Base-by-base conservation (phyloP, 1,140 invertebrate species). In the Bilobella aurantiaca region DNA sequence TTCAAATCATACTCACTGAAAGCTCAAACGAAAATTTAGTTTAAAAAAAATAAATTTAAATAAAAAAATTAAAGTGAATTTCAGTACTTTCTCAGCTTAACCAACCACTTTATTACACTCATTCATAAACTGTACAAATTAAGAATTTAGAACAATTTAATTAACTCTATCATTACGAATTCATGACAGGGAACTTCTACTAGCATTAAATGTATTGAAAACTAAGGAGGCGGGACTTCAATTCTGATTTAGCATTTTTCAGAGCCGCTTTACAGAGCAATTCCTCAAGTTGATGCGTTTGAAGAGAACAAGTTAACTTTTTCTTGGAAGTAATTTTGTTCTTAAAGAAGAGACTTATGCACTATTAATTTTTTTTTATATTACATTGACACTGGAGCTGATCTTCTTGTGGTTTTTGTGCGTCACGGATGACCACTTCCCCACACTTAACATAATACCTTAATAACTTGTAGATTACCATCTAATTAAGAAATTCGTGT, bases 351-450 rank as follows among this genome's bases (percentile, higher is more conserved):
- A 8, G 34, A 18, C 8, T 8, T 42, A 42, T 18, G 18, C 18
- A 42, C 34, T 12, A 42, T 18, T 42, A 42, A 12, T 42, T 12
- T 8, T 18, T 42, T 42, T 53, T 53, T 53, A 53, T 53, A 53
- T 53, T 53, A 53, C 49, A 53, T 53, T 53, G 49, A 53, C 49
- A 53, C 49, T 53, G 49, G 49, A 53, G 49, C 49, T 14, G 49
- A 8, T 53, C 8, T 53, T 53, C 49, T 53, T 8, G 49, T 53
- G 49, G 49, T 53, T 23, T 23, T 12, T 53, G 14, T 53, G 8
- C 12, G 21, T 16, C 14, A 18, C 49, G 23, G 12, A 23, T 5
- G 25, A 23, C 49, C 12, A 3, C 12, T 23, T 12, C 8, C 49
- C 14, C 49, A 53, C 49, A 5, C 21, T 53, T 8, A 18, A 8